Conservation (phyloP, 2,888 invertebrate species). For the Rapana venosa region DNA sequence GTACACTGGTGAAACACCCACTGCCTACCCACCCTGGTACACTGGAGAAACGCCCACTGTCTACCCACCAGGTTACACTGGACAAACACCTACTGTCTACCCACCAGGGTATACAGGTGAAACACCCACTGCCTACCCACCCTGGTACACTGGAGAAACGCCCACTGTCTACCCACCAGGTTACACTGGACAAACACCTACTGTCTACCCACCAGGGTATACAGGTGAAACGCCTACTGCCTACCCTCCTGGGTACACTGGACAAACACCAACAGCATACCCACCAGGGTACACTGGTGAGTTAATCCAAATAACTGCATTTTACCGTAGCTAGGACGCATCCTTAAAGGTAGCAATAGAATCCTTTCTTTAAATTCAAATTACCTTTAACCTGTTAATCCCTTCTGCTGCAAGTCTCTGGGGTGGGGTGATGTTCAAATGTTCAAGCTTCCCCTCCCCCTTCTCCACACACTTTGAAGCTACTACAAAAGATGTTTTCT, state of each 20-base stretch:
- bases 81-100: neutral
- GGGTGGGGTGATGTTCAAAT: slow-evolving; percentile 78
- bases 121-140: slow-evolving; percentile 35
- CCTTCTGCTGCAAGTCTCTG: slow-evolving; percentile 75
- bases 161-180: slow-evolving; percentile 26
- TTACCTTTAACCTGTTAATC: slow-evolving; percentile 69
- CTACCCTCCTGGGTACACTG: slow-evolving; percentile 16
- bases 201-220: slow-evolving; percentile 31
- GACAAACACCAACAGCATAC: neutral
- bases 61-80: neutral
- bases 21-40: neutral
- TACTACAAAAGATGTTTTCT: neutral
- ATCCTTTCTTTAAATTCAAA: slow-evolving; percentile 66
- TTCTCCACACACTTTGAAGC: slow-evolving; percentile 64
- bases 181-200: slow-evolving; percentile 79
- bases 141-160: neutral
- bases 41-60: neutral
- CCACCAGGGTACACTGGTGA: neutral
- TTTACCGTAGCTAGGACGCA: too few species aligned
- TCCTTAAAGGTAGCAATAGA: slow-evolving; percentile 84
- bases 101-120: slow-evolving; percentile 78
- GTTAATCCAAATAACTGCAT: too few species aligned
- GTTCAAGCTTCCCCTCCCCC: slow-evolving; percentile 12
- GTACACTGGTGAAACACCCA: too few species aligned
- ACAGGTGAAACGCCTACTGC: slow-evolving; percentile 35